A percentile compares a stretch with the other conserved stretches of the same genome.
Conservation (phyloP, 35 echinoderm and acorn worm genomes). For the Lytechinus pictus region DNA sequence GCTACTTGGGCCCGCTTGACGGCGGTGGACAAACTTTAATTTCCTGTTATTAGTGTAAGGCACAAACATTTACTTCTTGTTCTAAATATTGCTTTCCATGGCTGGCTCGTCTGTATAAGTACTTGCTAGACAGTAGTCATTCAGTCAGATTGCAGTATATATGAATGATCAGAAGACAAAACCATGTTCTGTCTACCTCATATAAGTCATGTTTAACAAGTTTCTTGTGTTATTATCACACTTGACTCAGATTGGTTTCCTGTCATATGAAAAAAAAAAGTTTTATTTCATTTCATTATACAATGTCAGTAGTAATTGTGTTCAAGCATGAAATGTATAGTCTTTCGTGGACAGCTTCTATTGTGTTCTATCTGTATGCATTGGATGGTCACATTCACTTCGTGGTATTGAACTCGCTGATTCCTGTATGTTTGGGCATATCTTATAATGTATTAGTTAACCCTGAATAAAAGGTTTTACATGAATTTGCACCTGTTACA, state of each 20-base stretch:
- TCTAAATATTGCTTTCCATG: slow-evolving; percentile 8
- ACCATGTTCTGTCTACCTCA: not conserved
- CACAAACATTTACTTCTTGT: slow-evolving; percentile 48
- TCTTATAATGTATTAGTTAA: no score
- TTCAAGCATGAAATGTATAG: no score
- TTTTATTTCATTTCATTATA: no score
- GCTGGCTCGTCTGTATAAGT: not conserved
- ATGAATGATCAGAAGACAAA: not conserved
- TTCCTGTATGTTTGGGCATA: no score
- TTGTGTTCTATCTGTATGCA: no score
- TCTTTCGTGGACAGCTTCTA: no score
- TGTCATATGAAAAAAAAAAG: no score
- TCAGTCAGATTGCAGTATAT: not conserved
- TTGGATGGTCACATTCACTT: no score
- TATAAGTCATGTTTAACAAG: not conserved
- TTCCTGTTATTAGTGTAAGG: slow-evolving; percentile 51
- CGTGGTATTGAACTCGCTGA: no score
- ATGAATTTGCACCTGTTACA: not conserved
- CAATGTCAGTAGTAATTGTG: no score
- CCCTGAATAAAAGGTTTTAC: not conserved
- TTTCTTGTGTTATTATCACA: not conserved
- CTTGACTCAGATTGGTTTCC: not conserved
- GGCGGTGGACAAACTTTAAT: slow-evolving; percentile 41
- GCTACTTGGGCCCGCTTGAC: not conserved
- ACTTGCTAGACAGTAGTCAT: not conserved